phyloP scores from a whole-genome alignment of 2,888 invertebrate genomes.

The Brachypalpus laphriformis region DNA sequence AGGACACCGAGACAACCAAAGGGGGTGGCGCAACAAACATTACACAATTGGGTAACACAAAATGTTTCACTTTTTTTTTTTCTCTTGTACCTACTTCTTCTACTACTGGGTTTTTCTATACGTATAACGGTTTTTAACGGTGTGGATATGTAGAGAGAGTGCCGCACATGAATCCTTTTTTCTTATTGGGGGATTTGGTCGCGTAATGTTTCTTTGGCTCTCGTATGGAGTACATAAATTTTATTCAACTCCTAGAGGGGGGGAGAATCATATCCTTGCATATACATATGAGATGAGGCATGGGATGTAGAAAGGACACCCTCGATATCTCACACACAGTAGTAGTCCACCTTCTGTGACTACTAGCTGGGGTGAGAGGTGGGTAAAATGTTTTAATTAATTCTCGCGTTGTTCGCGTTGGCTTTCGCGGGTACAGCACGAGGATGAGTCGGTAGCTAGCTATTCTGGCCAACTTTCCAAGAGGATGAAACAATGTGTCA shows the following conservation, averaged over 20 bases:
- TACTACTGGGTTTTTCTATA: slow-evolving; percentile 16
- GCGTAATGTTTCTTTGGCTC: slow-evolving; percentile 62
- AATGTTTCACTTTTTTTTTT: slow-evolving; percentile 69
- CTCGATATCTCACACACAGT: slow-evolving; percentile 17
- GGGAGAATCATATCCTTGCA: slow-evolving; percentile 24
- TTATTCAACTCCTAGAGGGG: not conserved
- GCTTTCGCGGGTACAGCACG: slow-evolving; percentile 21
- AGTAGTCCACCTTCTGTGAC: slow-evolving; percentile 12
- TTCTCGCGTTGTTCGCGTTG: slow-evolving; percentile 61
- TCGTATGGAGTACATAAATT: slow-evolving; percentile 73
- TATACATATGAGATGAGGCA: slow-evolving; percentile 45
- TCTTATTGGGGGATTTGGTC: slow-evolving; percentile 72
- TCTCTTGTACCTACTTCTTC: slow-evolving; percentile 36
- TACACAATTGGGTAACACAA: slow-evolving; percentile 74
- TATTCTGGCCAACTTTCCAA: slow-evolving; percentile 35
- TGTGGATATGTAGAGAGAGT: slow-evolving; percentile 20
- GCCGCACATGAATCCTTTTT: slow-evolving; percentile 71
- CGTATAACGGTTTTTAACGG: slow-evolving; percentile 3
- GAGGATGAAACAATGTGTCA: slow-evolving; percentile 57
- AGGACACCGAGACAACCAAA: slow-evolving; percentile 22
- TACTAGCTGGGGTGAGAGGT: slow-evolving; percentile 3
- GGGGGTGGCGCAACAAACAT: slow-evolving; percentile 72
- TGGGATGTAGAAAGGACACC: slow-evolving; percentile 29
- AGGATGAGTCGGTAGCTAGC: not conserved
- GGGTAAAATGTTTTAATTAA: slow-evolving; percentile 72